Conservation (phyloP, 2,797 vertebrate species). For the Bovichtus diacanthus region DNA sequence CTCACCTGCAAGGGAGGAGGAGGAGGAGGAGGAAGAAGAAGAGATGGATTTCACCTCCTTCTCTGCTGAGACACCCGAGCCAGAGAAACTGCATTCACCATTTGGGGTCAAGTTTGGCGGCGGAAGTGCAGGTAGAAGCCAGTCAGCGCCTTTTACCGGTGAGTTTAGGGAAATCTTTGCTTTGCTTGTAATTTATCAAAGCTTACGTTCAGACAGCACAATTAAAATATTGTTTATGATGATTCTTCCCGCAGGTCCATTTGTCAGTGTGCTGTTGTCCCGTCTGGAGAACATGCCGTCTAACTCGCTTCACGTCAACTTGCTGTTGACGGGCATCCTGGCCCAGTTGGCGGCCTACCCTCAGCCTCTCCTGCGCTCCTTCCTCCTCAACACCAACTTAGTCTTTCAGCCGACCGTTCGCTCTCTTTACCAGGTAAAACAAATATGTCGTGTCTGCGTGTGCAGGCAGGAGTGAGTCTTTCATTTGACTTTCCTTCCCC, state of each 20-base stretch:
- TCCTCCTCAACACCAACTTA: conserved; percentile 97
- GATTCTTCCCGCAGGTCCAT: conserved; percentile 87
- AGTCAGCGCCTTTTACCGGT: conserved; percentile 94
- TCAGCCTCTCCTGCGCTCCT: conserved; percentile 96
- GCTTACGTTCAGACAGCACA: background rate
- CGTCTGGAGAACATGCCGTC: conserved; percentile 98
- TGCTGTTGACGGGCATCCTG: conserved; percentile 95
- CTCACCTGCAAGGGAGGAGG: conserved; percentile 75
- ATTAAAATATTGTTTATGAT: background rate
- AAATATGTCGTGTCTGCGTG: background rate
- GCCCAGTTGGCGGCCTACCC: conserved; percentile 95
- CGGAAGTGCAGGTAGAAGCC: conserved; percentile 68
- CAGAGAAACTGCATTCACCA: conserved; percentile 84
- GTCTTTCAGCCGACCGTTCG: conserved; percentile 97
- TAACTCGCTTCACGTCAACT: conserved; percentile 94
- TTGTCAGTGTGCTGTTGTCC: conserved; percentile 95
- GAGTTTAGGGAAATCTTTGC: conserved; percentile 8
- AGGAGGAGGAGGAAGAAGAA: conserved; percentile 83
- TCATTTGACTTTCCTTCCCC: background rate
- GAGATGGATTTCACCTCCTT: conserved; percentile 90
- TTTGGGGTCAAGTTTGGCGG: conserved; percentile 83
- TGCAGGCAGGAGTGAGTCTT: background rate
- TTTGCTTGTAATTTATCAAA: background rate
- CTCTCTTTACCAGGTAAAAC: conserved; percentile 94
- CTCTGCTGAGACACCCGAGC: conserved; percentile 86